These are phyloP conservation scores for Laodelphax striatellus DNA, from an alignment of 1,140 invertebrate genomes.

Conservation along the genomic window DNA sequence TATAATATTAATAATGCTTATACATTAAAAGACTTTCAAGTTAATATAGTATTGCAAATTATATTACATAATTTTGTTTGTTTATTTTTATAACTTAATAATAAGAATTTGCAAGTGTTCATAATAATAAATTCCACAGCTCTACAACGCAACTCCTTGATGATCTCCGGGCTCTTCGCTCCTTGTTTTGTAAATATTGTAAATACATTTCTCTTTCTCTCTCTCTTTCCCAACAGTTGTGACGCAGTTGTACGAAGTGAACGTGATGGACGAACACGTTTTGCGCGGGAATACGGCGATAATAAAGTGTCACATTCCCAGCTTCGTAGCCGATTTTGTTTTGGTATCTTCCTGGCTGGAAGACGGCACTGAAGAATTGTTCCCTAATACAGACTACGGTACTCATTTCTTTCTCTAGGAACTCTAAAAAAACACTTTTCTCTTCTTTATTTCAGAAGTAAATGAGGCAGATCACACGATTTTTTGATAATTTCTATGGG, in stretches of 20 bases:
- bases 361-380: constrained; percentile 54
- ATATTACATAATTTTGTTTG: too few relatives aligned
- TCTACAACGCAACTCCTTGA: too few relatives aligned
- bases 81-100: too few relatives aligned
- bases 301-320: constrained; percentile 85
- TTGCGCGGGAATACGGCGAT: constrained; percentile 79
- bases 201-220: too few relatives aligned
- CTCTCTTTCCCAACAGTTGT: constrained; percentile 53
- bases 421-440: neutral
- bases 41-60: too few relatives aligned
- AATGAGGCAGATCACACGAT: too few relatives aligned
- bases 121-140: too few relatives aligned
- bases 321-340: constrained; percentile 83
- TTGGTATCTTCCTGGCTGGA: constrained; percentile 74
- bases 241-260: constrained; percentile 75
- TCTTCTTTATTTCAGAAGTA: neutral
- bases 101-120: too few relatives aligned
- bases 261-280: constrained; percentile 83
- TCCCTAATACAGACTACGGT: constrained; percentile 43
- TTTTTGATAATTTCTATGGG: neutral
- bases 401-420: constrained; percentile 27
- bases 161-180: too few relatives aligned
- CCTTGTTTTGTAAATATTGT: too few relatives aligned
- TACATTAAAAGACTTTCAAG: too few relatives aligned
- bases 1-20: too few relatives aligned